phyloP scores from a whole-genome alignment of 2,113 vertebrate genomes.

The Triplophysa dalaica region DNA sequence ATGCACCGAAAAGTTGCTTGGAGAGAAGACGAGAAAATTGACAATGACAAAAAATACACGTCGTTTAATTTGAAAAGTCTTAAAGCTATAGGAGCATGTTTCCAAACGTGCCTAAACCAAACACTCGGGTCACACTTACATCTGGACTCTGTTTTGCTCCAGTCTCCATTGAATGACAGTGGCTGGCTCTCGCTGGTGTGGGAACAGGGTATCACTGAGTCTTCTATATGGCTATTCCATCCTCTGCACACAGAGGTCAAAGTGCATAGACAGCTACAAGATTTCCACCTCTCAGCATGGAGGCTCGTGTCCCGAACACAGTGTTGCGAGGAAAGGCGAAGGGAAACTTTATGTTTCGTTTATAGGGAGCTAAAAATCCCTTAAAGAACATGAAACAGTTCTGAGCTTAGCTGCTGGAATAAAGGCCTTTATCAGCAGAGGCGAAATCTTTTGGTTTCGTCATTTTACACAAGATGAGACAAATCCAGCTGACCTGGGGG shows the following conservation, averaged over 20 bases:
- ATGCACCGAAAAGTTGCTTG: conserved; percentile 30
- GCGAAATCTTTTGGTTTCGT: conserved; percentile 24
- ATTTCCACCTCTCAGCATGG: conserved; percentile 64
- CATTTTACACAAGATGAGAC: conserved; percentile 16
- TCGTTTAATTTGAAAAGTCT: conserved; percentile 2
- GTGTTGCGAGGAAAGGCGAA: conserved; percentile 64
- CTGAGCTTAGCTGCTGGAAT: conserved; percentile 50
- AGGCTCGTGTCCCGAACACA: conserved; percentile 63
- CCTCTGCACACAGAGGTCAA: conserved; percentile 76
- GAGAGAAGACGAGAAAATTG: background rate
- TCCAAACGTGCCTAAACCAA: conserved; percentile 15
- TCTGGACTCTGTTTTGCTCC: conserved; percentile 11
- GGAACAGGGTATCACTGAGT: conserved; percentile 67
- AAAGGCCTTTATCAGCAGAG: conserved; percentile 35
- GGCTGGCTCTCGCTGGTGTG: conserved; percentile 73
- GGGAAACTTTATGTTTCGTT: conserved; percentile 65
- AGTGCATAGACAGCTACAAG: conserved; percentile 79
- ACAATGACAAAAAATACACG: conserved; percentile 11
- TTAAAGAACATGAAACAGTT: conserved; percentile 53
- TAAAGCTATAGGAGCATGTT: conserved; percentile 52
- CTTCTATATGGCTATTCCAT: conserved; percentile 79
- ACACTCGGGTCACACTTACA: conserved; percentile 7
- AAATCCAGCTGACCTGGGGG: conserved; percentile 23
- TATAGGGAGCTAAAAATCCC: conserved; percentile 51
- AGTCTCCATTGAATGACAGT: conserved; percentile 56